These are phyloP conservation scores for Muntiacus reevesi DNA, from an alignment of 2,113 vertebrate genomes.

Conservation along the genomic window DNA sequence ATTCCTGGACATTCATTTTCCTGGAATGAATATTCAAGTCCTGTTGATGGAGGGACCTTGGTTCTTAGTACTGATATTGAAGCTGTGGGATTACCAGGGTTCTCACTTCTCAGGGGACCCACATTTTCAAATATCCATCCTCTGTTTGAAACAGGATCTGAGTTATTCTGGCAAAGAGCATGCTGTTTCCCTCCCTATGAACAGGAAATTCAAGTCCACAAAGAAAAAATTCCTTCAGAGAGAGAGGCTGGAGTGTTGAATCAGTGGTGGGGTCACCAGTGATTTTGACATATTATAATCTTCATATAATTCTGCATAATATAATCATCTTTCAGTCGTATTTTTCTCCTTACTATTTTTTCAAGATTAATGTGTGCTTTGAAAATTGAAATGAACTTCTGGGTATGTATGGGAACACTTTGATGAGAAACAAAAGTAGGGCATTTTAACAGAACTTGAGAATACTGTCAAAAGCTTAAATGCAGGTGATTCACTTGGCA, in stretches of 20 bases:
- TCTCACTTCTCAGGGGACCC: neutral
- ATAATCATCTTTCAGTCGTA: neutral
- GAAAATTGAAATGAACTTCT: constrained; percentile 19
- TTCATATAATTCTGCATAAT: neutral
- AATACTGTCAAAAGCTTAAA: neutral
- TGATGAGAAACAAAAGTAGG: neutral
- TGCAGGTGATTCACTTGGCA: neutral
- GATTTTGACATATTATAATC: neutral
- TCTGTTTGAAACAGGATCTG: constrained; percentile 12
- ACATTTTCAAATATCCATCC: neutral
- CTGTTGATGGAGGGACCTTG: neutral
- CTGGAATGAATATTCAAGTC: neutral
- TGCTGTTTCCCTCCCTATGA: neutral
- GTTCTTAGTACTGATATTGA: neutral
- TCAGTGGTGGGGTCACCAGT: neutral
- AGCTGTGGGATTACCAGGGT: neutral
- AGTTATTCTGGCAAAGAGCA: neutral
- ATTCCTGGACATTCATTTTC: neutral
- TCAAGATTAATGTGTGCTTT: neutral
- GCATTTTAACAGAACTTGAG: neutral
- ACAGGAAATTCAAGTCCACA: neutral
- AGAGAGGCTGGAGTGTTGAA: neutral
- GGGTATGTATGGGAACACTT: neutral
- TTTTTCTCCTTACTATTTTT: neutral
- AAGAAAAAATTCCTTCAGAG: neutral